Evolutionary conservation across 2,113 vertebrate genomes (phyloP), one percentile per base, ranked within the genome.

Genomic region (Onychorhynchus coronatus): DNA sequence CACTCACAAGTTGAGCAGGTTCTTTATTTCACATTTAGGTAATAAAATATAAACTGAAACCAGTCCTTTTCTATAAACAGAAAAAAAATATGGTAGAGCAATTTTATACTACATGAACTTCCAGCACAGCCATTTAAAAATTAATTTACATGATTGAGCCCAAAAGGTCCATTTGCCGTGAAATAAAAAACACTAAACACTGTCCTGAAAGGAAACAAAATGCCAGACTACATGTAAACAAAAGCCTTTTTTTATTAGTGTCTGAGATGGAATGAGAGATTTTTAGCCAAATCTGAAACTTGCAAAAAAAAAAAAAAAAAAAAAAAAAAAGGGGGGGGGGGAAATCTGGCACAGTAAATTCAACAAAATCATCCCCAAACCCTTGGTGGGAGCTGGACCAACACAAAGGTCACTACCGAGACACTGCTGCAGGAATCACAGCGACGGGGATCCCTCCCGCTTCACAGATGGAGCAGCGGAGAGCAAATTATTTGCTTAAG

Each of bases 71-170:
- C 91, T 49, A 83, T 74, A 93, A 74, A 85, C 52, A 46, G 63
- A 47, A 47, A 42, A 50, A 72, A 91, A 79, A 86, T 50, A 68
- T 11, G 39, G 22, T 9, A n/a, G 46, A 41, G 19, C 3, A 23
- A 53, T 91, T 93, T 92, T 76, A 66, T 76, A 74, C 39, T 74
- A 30, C 56, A 39, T 41, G 41, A 68, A 88, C 77, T 73, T 42
- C 19, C 68, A 83, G 83, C 35, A 31, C 53, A 53, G 66, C 73
- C 79, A 47, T 75, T 95, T 95, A 91, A 95, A 96, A 95, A 94
- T 80, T 91, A 82, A 90, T 94, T 90, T 92, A 93, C 35, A 7
- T 89, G 92, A 93, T 79, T 84, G 93, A 96, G 85, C 93, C 92
- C 95, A 62, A 89, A 93, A 93, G 78, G 58, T 67, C 84, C 25